Evolutionary conservation across 2,113 vertebrate genomes (phyloP).

Genomic region (Sterna hirundo): DNA sequence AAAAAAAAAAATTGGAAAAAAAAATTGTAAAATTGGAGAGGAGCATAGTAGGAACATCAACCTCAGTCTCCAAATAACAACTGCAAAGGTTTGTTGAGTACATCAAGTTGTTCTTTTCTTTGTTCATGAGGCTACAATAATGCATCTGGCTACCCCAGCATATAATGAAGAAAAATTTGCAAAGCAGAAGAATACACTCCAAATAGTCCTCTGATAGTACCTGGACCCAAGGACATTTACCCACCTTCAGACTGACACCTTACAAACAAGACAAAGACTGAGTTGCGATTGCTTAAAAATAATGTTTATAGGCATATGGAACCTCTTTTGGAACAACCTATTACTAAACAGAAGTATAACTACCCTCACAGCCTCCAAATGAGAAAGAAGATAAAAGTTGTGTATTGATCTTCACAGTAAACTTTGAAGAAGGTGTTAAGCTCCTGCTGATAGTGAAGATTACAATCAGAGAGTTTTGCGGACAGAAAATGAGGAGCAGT

Average conservation of each 20-base stretch:
- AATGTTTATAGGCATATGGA: background rate
- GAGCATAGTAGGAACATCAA: background rate
- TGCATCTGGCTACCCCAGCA: background rate
- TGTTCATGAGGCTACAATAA: background rate
- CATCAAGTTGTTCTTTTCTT: background rate
- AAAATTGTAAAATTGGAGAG: background rate
- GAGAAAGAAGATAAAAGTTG: conserved; percentile 27
- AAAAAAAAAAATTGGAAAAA: too few species aligned
- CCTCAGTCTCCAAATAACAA: background rate
- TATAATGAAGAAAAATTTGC: background rate
- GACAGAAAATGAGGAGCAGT: conserved; percentile 1
- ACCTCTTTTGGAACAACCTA: background rate
- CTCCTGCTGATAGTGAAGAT: conserved; percentile 17
- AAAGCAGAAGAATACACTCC: background rate
- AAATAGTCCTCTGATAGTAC: background rate
- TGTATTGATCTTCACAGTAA: conserved; percentile 29
- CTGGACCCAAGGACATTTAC: background rate
- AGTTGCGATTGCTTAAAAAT: background rate
- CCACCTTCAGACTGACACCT: background rate
- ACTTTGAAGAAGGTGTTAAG: conserved; percentile 39
- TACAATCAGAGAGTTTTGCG: background rate
- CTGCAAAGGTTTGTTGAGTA: background rate
- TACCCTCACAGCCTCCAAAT: background rate
- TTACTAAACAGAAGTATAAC: background rate
- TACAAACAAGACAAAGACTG: background rate